phyloP scores from a whole-genome alignment of 2,888 invertebrate genomes.

The Cerastis rubricosa region DNA sequence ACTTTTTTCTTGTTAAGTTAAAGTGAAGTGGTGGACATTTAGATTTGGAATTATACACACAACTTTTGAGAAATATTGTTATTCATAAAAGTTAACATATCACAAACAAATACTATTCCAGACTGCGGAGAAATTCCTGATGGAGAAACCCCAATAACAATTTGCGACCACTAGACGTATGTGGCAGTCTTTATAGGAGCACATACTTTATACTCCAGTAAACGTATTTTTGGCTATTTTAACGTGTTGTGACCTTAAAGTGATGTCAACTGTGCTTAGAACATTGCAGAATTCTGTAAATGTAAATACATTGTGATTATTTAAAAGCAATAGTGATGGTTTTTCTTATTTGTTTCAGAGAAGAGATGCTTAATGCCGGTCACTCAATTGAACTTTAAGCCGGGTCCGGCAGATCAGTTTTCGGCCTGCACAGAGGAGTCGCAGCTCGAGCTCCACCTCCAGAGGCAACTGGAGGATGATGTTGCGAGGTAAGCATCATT shows the following conservation, averaged over 20 bases:
- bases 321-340: neutral
- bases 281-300: neutral
- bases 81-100: neutral
- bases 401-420: constrained; percentile 79
- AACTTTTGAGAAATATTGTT: neutral
- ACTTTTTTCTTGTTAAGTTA: neutral
- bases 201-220: neutral
- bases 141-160: neutral
- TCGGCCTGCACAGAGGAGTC: constrained; percentile 82
- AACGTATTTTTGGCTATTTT: neutral
- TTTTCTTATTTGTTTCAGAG: constrained; percentile 62
- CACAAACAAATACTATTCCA: too few relatives aligned
- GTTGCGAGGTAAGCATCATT: constrained; percentile 79
- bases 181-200: too few relatives aligned
- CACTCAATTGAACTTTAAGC: constrained; percentile 79
- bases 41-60: neutral
- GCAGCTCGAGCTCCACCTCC: constrained; percentile 80
- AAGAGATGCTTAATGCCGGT: constrained; percentile 88
- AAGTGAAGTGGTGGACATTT: neutral
- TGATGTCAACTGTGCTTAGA: neutral
- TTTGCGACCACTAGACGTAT: neutral
- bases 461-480: constrained; percentile 86
- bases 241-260: neutral
- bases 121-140: too few relatives aligned
- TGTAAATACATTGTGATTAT: neutral